Percentiles rank a stretch among this genome's conserved stretches.
These are phyloP conservation scores for Danio tinwini DNA, from an alignment of 2,797 vertebrate genomes.

Conservation along the genomic window DNA sequence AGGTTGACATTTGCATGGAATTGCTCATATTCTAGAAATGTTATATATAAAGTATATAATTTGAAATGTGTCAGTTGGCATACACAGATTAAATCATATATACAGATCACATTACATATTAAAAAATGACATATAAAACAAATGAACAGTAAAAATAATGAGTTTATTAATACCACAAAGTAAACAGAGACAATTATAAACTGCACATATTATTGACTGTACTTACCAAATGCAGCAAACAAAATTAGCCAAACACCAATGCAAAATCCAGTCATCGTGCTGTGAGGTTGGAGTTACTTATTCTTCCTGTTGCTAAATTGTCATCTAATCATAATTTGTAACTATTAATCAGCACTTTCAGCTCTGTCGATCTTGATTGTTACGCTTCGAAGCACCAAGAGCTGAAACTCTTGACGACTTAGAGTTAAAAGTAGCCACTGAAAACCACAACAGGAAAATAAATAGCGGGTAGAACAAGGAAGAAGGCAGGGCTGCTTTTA, in stretches of 20 bases:
- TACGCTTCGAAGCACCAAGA: background rate
- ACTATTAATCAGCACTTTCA: background rate
- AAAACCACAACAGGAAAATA: background rate
- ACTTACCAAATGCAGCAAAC: constrained; percentile 23
- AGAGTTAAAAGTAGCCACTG: background rate
- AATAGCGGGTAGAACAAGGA: background rate
- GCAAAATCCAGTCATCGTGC: constrained; percentile 25
- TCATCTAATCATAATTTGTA: background rate
- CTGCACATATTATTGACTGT: background rate
- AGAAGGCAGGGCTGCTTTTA: background rate
- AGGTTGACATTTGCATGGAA: too few relatives aligned
- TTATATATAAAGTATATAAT: too few relatives aligned
- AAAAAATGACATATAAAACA: too few relatives aligned
- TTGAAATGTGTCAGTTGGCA: too few relatives aligned
- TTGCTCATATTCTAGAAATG: too few relatives aligned
- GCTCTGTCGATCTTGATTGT: background rate
- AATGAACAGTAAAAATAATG: too few relatives aligned
- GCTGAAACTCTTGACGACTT: background rate
- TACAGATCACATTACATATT: too few relatives aligned
- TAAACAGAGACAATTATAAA: too few relatives aligned
- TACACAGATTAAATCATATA: too few relatives aligned
- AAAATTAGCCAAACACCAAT: constrained; percentile 19
- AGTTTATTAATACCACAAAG: too few relatives aligned
- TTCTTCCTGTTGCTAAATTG: too few relatives aligned
- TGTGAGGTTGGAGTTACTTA: too few relatives aligned